Evolutionary conservation across 2,113 vertebrate genomes (phyloP), one percentile per base, ranked within the genome.

Genomic region (Machaerirhynchus nigripectus): DNA sequence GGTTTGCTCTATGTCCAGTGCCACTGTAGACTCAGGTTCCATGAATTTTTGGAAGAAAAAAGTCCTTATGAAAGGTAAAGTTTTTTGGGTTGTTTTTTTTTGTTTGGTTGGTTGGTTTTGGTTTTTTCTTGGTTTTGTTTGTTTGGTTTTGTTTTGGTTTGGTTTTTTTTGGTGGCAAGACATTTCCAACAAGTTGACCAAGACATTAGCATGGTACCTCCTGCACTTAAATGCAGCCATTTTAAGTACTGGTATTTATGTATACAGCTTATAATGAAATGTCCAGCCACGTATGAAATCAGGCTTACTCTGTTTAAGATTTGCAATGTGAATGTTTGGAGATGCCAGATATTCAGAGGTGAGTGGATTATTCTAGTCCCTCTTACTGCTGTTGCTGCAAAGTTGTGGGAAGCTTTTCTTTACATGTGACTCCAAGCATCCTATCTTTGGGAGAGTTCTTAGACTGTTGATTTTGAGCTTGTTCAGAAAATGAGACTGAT

Each of bases 391-490:
- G 9, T 55, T 74, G 14, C 50, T 89, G 39, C 61, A 92, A 83
- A 79, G 37, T 35, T 52, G 5, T 9, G 44, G 63, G 63, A 86
- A 69, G 7, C 19, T 87, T 84, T 93, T 75, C 37, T 64, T 57
- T 68, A 6, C 50, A 9, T 49, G 24, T 76, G 77, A 39, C 20
- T 7, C 56, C 40, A 71, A 75, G 42, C 28, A 71, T 55, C 55
- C 46, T 61, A 13, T 27, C 11, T 80, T 50, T 70, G 71, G 15
- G 65, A 79, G 33, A 64, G 37, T n/a, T 90, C 69, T 78, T 70
- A 53, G 13, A 47, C 3, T 19, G 21, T 30, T 0, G 0, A 1
- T 55, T 22, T 30, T 0, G 0, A 77, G 35, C 20, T 80, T 90
- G 15, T 77, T 74, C 46, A 52, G 63, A 86, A 93, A 84, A 84